Conservation (phyloP, 2,888 invertebrate genomes). For the Drosophila parthenogenetica region DNA sequence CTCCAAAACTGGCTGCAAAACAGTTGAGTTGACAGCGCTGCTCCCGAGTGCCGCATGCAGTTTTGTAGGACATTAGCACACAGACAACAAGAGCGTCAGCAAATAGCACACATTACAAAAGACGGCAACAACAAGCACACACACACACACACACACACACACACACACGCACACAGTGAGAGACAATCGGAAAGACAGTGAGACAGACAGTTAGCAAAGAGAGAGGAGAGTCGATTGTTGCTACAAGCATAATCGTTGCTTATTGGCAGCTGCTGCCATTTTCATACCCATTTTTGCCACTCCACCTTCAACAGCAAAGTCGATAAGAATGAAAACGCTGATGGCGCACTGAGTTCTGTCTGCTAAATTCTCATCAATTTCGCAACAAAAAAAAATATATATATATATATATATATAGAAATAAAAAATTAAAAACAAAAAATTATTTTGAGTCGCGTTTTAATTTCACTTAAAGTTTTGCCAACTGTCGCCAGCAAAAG, state of each 20-base stretch:
- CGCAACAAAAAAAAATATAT: background rate
- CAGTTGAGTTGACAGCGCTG: too few relatives aligned
- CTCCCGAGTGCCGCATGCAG: constrained; percentile 70
- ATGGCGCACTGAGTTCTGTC: constrained; percentile 53
- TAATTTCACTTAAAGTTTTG: constrained; percentile 17
- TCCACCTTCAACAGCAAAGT: constrained; percentile 9
- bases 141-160: background rate
- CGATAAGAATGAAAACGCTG: constrained; percentile 69
- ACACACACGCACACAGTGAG: constrained; percentile 10
- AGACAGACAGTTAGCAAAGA: constrained; percentile 9
- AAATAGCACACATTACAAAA: constrained; percentile 61
- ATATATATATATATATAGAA: background rate
- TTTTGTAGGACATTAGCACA: constrained; percentile 73
- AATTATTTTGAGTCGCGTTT: constrained; percentile 3
- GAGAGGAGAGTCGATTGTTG: constrained; percentile 66
- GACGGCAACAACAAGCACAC: constrained; percentile 16
- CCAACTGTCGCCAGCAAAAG: constrained; percentile 8
- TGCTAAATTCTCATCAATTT: background rate
- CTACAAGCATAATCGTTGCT: constrained; percentile 79
- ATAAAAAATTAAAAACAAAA: background rate
- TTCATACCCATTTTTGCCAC: constrained; percentile 25
- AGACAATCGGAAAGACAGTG: constrained; percentile 20
- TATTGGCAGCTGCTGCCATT: constrained; percentile 73
- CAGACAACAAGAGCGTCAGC: constrained; percentile 58
- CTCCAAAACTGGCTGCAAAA: too few relatives aligned